A percentile compares a stretch with the other conserved stretches of the same genome.
Conservation (phyloP, 2,113 vertebrate genomes). For the Callocephalon fimbriatum region DNA sequence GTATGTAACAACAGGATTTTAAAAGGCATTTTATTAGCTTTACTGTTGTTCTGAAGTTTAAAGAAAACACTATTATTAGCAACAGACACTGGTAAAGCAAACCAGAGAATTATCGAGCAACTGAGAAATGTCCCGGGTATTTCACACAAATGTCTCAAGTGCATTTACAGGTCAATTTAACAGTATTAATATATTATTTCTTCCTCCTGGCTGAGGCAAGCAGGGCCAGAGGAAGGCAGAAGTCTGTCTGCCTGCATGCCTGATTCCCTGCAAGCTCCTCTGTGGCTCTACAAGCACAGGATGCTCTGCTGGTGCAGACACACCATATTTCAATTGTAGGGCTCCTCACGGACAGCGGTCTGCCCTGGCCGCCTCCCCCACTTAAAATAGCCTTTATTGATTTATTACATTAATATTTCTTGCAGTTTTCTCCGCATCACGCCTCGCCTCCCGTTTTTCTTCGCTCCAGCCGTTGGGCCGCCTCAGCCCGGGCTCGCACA, state of each 20-base stretch:
- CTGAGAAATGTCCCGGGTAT: background rate
- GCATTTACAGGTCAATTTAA: background rate
- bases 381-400: rapidly evolving
- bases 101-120: background rate
- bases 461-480: background rate
- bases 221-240: rapidly evolving
- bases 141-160: background rate
- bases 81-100: background rate
- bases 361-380: background rate
- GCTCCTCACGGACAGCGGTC: background rate
- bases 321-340: rapidly evolving
- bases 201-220: background rate
- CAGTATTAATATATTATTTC: background rate
- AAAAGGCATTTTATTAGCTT: background rate
- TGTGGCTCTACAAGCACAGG: background rate
- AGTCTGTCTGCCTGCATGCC: background rate
- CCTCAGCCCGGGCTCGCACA: background rate
- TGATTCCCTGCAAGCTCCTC: background rate
- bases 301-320: background rate
- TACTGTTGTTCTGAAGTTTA: background rate
- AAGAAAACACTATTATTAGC: background rate
- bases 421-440: background rate
- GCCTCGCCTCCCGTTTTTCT: background rate
- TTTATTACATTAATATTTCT: rapidly evolving
- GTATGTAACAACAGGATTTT: rapidly evolving